Percentiles rank a stretch among this genome's conserved stretches.
Conservation (phyloP, 1,140 invertebrate genomes). For the Antheraea mylitta region DNA sequence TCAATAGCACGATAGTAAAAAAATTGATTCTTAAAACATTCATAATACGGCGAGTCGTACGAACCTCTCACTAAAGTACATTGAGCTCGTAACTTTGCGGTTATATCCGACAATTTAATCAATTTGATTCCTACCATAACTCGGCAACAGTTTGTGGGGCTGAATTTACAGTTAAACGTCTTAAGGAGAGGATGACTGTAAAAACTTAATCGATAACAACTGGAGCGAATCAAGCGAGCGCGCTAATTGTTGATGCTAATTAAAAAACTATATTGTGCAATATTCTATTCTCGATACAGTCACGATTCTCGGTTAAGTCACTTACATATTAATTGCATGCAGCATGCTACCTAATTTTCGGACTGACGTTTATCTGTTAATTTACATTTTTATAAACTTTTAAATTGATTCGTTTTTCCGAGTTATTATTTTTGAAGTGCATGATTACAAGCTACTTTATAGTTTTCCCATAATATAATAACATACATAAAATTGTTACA, state of each 20-base stretch:
- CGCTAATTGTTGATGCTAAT: slow-evolving; percentile 60
- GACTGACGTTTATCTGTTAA: background rate
- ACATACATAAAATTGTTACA: too few relatives aligned
- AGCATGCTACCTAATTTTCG: background rate
- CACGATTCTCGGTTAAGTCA: slow-evolving; percentile 32
- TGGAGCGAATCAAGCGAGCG: slow-evolving; percentile 71
- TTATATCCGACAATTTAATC: slow-evolving; percentile 35
- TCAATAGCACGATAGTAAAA: too few relatives aligned
- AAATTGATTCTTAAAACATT: background rate
- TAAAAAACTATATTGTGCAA: slow-evolving; percentile 69
- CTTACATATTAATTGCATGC: slow-evolving; percentile 2
- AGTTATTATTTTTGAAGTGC: too few relatives aligned
- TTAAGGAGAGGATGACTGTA: slow-evolving; percentile 51
- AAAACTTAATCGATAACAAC: slow-evolving; percentile 74
- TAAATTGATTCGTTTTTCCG: too few relatives aligned
- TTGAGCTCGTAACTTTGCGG: slow-evolving; percentile 14
- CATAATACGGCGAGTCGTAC: background rate
- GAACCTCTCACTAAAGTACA: slow-evolving; percentile 1
- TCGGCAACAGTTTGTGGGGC: slow-evolving; percentile 45
- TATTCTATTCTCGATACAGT: slow-evolving; percentile 48
- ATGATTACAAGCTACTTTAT: too few relatives aligned
- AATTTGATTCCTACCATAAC: slow-evolving; percentile 60
- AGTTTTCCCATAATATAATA: too few relatives aligned
- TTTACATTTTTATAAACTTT: background rate
- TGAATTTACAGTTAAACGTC: slow-evolving; percentile 65